Base-by-base conservation (phyloP, 1,140 invertebrate genomes). In the Microvelia longipes region DNA sequence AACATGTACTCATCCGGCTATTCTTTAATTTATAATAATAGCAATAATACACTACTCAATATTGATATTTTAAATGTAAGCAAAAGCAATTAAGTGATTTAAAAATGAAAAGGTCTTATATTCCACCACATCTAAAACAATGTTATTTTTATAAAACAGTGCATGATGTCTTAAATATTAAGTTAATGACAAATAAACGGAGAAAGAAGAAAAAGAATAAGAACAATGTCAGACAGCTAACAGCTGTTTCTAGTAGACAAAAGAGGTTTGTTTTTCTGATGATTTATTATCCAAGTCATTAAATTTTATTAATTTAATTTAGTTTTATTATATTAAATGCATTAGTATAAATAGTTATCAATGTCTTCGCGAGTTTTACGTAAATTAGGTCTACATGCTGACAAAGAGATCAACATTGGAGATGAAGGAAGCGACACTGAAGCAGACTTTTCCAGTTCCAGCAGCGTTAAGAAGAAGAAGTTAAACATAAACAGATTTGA, bases 401-500 rank as follows among this genome's bases (percentile, higher is more conserved):
- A 77, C 29, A 74, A 72, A 62, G 76, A 77, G 62, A 66, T 75
- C 28, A 71, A 75, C 15, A 29, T 75, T 67, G 74, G 73, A 26
- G 82, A 84, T 73, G 74, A 79, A 28, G 75, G 73, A n/a, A 82
- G 81, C 66, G 82, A 84, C 74, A 78, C 81, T 14, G 82, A 83
- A 70, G 80, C 81, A 35, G 80, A 80, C 63, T 75, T 79, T 70
- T 78, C 78, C 27, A 76, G 79, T 35, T 76, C 77, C 70, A 76
- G 79, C 67, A 80, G 80, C 70, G 79, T 80, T 15, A 77, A 77
- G 74, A 81, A 80, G 73, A 84, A 83, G 71, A 78, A 82, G 72
- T 73, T 81, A n/a, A 81, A 82, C 68, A 78, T 83, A 19, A 87
- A 87, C 77, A 79, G 84, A 73, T 87, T 86, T 76, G 84, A 86